phyloP scores from a whole-genome alignment of 2,113 vertebrate species.

The Nycticryphes semicollaris region DNA sequence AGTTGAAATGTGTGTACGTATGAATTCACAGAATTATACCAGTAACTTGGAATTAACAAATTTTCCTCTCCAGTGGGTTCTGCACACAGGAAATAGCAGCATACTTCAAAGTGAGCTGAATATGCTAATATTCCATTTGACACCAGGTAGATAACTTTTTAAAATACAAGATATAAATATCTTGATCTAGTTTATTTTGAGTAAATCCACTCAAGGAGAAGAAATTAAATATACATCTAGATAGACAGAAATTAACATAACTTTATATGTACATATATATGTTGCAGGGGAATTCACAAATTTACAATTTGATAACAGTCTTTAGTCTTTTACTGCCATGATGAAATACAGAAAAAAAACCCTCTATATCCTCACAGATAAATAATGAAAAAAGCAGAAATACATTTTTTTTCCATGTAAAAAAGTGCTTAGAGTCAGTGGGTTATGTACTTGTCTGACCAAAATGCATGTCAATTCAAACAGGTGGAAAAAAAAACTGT shows the following conservation, averaged over 20 bases:
- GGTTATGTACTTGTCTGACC: neutral
- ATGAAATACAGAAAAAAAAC: neutral
- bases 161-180: neutral
- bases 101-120: neutral
- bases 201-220: neutral
- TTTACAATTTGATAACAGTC: neutral
- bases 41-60: neutral
- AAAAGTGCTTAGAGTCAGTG: neutral
- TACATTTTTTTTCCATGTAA: neutral
- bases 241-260: neutral
- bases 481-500: neutral
- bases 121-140: neutral
- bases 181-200: neutral
- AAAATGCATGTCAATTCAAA: neutral
- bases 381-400: neutral
- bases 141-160: neutral
- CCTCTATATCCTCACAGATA: neutral
- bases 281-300: neutral
- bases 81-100: neutral
- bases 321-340: neutral
- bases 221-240: neutral
- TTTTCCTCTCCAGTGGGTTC: neutral
- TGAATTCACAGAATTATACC: neutral
- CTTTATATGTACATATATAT: neutral
- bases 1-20: neutral